These are phyloP conservation scores for Pentalonia nigronervosa DNA, from an alignment of 1,140 invertebrate genomes.

Conservation along the genomic window DNA sequence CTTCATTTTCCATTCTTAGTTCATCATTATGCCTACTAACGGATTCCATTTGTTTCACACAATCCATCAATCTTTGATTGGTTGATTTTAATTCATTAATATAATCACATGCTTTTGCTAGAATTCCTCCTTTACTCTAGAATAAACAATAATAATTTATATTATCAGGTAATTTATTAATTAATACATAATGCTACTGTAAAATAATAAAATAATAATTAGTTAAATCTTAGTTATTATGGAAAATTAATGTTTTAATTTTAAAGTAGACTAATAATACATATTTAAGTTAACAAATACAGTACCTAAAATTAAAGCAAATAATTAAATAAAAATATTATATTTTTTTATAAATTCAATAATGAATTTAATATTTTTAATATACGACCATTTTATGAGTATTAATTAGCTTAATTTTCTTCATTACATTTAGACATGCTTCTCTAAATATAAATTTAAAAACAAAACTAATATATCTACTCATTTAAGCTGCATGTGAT, in stretches of 20 bases:
- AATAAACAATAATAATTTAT: conserved; percentile 60
- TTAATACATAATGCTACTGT: neutral
- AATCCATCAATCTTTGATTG: conserved; percentile 70
- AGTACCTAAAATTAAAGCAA: neutral
- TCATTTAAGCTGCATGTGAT: neutral
- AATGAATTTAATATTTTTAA: neutral
- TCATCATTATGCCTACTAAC: conserved; percentile 60
- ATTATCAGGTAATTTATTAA: neutral
- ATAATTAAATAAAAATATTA: neutral
- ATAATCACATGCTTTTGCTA: conserved; percentile 96
- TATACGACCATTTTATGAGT: neutral
- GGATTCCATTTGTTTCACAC: conserved; percentile 62
- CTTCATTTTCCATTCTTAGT: conserved; percentile 61
- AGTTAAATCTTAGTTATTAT: neutral
- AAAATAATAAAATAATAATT: neutral
- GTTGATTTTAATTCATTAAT: conserved; percentile 83
- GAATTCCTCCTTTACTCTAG: conserved; percentile 93
- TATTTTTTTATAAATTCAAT: neutral
- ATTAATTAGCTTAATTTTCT: neutral
- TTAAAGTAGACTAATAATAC: neutral
- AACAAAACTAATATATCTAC: neutral
- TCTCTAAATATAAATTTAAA: neutral
- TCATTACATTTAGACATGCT: neutral
- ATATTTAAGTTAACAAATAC: neutral
- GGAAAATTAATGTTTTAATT: neutral